Conservation (phyloP, 2,797 vertebrate genomes). For the Thripadectes ignobilis region DNA sequence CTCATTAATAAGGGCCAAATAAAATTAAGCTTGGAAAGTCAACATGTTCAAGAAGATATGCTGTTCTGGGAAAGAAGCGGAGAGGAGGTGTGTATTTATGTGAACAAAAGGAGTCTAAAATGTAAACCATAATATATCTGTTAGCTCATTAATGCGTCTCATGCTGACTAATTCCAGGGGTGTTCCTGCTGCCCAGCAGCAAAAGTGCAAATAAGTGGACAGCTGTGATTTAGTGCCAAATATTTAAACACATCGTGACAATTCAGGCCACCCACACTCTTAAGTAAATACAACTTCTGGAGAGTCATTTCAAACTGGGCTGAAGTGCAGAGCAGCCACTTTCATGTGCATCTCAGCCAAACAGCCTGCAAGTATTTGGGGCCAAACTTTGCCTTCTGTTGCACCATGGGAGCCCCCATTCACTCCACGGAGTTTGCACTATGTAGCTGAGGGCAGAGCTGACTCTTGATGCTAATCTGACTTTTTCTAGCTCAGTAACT, state of each 20-base stretch:
- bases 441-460: neutral
- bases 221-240: conserved; percentile 52
- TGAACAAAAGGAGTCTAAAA: conserved; percentile 15
- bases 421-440: neutral
- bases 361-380: neutral
- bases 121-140: neutral
- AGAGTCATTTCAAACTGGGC: neutral
- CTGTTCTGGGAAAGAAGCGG: neutral
- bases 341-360: neutral
- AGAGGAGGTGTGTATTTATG: neutral
- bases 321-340: neutral
- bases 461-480: conserved; percentile 4
- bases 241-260: conserved; percentile 43
- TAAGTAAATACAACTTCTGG: conserved; percentile 15
- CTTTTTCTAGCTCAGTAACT: conserved; percentile 40
- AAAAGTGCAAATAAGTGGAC: conserved; percentile 53
- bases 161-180: conserved; percentile 49
- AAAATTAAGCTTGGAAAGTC: conserved; percentile 3
- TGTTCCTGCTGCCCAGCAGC: conserved; percentile 45
- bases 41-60: neutral
- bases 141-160: conserved; percentile 9
- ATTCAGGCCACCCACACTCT: conserved; percentile 50
- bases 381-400: neutral
- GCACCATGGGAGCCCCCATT: neutral
- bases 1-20: neutral